Evolutionary conservation across 2,888 invertebrate genomes (phyloP), one percentile per base, ranked within the genome.

Genomic region (Pardosa pseudoannulata): DNA sequence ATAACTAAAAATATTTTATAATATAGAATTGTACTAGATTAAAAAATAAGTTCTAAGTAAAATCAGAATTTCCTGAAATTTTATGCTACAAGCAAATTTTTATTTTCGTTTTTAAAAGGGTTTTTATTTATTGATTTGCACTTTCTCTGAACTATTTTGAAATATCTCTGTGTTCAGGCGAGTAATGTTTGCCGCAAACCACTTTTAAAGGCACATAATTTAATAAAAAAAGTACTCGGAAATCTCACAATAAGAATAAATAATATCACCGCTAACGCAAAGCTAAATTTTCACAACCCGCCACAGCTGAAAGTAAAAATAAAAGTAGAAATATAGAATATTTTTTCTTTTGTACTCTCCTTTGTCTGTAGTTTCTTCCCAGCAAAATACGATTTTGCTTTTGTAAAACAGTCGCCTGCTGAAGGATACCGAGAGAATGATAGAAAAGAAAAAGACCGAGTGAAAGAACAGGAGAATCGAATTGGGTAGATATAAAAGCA

Each of bases 401-500:
- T 78, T 78, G 62, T 85, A 68, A 78, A 72, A 68, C 72, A 73
- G 73, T 76, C 50, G 72, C 50, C 36, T 36, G 78, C 73, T 67
- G 73, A 85, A 85, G 75, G 75, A 75, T 79, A 79, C 70, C 46
- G 68, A 85, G 65, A 62, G 73, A 78, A 73, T 39, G 83, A 73
- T 50, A 32, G 23, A 31, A 41, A n/a, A 19, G 31, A 62, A 75
- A 46, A 65, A 36, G 19, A 68, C 28, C 36, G 39, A 81, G 36
- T 62, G 70, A 74, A 56, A 19, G 75, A 81, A 64, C 50, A 74
- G n/a, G 67, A 68, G 72, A 85, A 79, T 78, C 78, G 83, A 85
- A 85, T 85, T 73, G 78, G 78, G 71, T 85, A 78, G 78, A 85
- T 85, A 85, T 85, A 78, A 85, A 85, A 79, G 83, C 83, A 73